These are phyloP conservation scores for Dendrocincla tyrannina DNA, from an alignment of 2,797 vertebrate species.

Conservation along the genomic window DNA sequence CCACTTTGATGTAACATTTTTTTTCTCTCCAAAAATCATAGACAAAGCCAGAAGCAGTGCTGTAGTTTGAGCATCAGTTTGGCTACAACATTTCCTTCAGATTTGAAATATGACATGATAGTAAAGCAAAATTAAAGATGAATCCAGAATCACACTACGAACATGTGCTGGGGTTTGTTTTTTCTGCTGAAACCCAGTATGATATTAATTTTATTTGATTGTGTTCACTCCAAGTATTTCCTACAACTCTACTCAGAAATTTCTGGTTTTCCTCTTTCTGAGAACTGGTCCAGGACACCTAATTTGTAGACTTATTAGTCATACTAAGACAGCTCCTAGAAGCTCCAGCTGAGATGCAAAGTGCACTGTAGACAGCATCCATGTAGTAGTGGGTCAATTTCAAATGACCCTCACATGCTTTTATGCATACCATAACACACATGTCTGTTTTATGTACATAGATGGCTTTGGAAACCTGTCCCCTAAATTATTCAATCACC, in stretches of 20 bases:
- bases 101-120: background rate
- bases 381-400: background rate
- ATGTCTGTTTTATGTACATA: background rate
- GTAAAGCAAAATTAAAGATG: background rate
- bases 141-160: background rate
- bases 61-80: background rate
- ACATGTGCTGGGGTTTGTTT: background rate
- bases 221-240: background rate
- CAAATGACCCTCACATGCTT: background rate
- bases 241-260: background rate
- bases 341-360: background rate
- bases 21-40: background rate
- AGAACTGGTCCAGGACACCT: background rate
- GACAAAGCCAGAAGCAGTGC: background rate
- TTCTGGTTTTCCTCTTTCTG: background rate
- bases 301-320: background rate
- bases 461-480: conserved; percentile 20
- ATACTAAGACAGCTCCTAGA: background rate
- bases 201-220: background rate
- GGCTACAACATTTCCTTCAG: background rate
- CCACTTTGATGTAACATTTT: background rate
- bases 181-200: background rate
- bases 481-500: conserved; percentile 11
- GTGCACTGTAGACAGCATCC: background rate
- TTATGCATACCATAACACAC: background rate